Evolutionary conservation across 2,888 invertebrate genomes (phyloP).

Genomic region (Troglohyphantes excavatus): DNA sequence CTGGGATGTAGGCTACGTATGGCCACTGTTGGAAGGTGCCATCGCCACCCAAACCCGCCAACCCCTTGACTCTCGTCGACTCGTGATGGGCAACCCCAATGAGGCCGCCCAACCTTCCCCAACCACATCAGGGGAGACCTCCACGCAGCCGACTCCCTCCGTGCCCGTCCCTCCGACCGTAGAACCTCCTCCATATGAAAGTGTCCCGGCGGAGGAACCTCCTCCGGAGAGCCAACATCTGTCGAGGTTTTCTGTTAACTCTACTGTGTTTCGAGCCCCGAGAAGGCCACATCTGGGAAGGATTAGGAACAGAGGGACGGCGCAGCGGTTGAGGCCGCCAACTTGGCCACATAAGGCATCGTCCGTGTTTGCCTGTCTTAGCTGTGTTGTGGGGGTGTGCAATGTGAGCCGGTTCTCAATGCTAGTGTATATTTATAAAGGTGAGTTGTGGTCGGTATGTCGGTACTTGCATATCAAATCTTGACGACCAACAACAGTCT

Average conservation of each 20-base stretch:
- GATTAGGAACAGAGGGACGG: conserved; percentile 5
- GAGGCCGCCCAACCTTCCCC: conserved; percentile 34
- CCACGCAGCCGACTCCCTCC: background rate
- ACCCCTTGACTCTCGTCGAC: conserved; percentile 59
- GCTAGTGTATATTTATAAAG: conserved; percentile 78
- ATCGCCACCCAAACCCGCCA: conserved; percentile 25
- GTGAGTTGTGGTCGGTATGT: conserved; percentile 25
- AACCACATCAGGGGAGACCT: conserved; percentile 1
- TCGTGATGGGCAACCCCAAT: conserved; percentile 75
- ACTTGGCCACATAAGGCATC: conserved; percentile 78
- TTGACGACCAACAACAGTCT: no score
- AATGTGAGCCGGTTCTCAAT: conserved; percentile 79
- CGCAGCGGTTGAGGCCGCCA: conserved; percentile 53
- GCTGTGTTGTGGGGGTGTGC: conserved; percentile 70
- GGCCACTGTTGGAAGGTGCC: conserved; percentile 74
- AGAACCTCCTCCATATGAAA: conserved; percentile 71
- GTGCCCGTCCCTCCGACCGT: background rate
- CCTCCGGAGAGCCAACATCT: no score
- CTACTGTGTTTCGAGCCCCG: no score
- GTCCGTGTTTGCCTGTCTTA: conserved; percentile 72
- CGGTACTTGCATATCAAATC: background rate
- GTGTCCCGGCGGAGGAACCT: conserved; percentile 21
- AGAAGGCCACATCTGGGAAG: background rate
- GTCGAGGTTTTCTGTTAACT: no score
- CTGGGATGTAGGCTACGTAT: conserved; percentile 78